Evolutionary conservation across 2,888 invertebrate species (phyloP).

Genomic region (Reticulitermes lucifugus): DNA sequence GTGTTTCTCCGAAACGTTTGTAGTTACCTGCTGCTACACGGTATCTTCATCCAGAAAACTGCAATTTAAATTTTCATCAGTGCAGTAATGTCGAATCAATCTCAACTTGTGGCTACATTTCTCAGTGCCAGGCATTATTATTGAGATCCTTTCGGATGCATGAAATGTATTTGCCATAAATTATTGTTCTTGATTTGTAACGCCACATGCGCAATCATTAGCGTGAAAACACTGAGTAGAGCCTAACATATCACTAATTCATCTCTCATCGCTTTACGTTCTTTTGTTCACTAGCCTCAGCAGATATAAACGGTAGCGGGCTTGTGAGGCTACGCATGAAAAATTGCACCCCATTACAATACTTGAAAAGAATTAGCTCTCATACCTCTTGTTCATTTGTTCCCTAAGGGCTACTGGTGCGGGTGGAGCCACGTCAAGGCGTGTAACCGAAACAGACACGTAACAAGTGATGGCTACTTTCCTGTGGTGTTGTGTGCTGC

Average conservation of each 20-base stretch:
- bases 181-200: too few species aligned
- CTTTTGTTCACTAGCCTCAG: constrained; percentile 16
- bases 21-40: too few species aligned
- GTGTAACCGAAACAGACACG: constrained; percentile 26
- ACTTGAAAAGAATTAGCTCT: constrained; percentile 43
- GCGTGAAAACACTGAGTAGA: background rate
- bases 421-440: constrained; percentile 2
- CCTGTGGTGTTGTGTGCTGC: background rate
- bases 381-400: constrained; percentile 10
- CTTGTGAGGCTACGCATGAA: constrained; percentile 34
- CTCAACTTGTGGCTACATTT: too few species aligned
- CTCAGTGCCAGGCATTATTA: too few species aligned
- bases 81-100: too few species aligned
- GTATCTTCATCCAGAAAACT: too few species aligned
- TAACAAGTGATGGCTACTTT: background rate
- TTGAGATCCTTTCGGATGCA: too few species aligned
- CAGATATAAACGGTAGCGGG: constrained; percentile 26
- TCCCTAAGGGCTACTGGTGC: background rate
- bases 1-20: too few species aligned
- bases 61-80: too few species aligned
- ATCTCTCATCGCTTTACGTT: background rate
- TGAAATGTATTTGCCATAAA: too few species aligned
- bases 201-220: background rate
- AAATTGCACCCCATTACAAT: constrained; percentile 45
- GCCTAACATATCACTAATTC: constrained; percentile 2